Percentiles rank a stretch among this genome's conserved stretches.
Evolutionary conservation across 2,797 vertebrate species (phyloP).

Genomic region (Crocodylus rhombifer): DNA sequence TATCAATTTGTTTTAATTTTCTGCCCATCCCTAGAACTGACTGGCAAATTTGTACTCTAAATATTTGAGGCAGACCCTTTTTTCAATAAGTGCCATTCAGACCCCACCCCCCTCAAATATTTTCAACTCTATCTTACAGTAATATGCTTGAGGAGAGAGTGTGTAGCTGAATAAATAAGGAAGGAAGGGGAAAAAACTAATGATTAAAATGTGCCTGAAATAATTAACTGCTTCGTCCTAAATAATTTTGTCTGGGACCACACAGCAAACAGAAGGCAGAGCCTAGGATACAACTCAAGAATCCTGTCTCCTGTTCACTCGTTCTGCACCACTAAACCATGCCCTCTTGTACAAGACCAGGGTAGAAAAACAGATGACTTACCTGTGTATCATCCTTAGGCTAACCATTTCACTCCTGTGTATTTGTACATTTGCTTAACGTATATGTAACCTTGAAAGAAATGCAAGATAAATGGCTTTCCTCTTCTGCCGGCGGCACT

Average conservation of each 20-base stretch:
- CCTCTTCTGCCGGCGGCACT: neutral
- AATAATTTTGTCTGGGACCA: neutral
- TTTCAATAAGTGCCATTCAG: neutral
- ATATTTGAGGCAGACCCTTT: neutral
- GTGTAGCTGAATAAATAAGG: neutral
- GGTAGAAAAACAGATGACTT: conserved; percentile 10
- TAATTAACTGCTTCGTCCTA: neutral
- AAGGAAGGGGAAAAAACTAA: neutral
- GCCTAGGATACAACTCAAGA: neutral
- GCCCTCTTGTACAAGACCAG: neutral
- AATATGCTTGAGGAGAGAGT: neutral
- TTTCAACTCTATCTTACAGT: neutral
- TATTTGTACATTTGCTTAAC: conserved; percentile 11
- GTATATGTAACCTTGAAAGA: neutral
- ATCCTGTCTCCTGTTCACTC: neutral
- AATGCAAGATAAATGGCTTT: neutral
- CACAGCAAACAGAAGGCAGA: neutral
- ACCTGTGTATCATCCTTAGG: neutral
- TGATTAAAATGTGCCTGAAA: neutral
- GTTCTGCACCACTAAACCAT: neutral
- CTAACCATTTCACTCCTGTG: conserved; percentile 1
- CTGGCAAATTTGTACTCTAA: neutral
- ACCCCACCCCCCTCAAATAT: too few species aligned
- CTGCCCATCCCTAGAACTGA: neutral
- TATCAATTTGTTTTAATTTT: neutral